phyloP scores from a whole-genome alignment of 1,140 invertebrate genomes.

The Mylabris phalerata region DNA sequence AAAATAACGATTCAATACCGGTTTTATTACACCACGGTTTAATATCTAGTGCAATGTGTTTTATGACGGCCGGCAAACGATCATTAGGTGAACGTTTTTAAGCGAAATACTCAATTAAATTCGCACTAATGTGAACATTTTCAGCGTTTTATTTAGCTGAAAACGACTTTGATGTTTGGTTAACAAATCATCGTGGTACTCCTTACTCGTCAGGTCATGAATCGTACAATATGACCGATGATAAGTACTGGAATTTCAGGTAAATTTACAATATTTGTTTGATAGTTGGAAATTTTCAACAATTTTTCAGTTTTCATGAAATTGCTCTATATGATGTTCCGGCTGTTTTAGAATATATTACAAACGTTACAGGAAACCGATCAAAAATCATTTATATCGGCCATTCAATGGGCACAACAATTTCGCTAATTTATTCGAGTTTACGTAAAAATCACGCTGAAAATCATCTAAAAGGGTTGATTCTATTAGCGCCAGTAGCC shows the following conservation, averaged over 20 bases:
- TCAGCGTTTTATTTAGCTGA: conserved; percentile 5
- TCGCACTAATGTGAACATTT: neutral
- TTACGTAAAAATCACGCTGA: conserved; percentile 16
- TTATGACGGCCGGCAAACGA: neutral
- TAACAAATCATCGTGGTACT: neutral
- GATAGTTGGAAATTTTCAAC: no score
- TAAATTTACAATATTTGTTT: no score
- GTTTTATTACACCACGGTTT: conserved; percentile 6
- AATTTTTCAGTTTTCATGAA: conserved; percentile 3
- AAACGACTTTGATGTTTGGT: conserved; percentile 5
- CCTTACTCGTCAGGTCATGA: neutral
- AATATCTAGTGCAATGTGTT: neutral
- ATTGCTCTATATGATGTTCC: conserved; percentile 3
- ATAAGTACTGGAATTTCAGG: conserved; percentile 1
- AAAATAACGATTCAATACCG: neutral
- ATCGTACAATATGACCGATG: neutral
- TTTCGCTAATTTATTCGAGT: conserved; percentile 2
- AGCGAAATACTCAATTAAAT: neutral
- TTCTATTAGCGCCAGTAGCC: conserved; percentile 65
- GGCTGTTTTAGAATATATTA: conserved; percentile 4
- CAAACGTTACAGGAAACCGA: neutral
- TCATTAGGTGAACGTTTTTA: conserved; percentile 1
- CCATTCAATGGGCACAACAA: conserved; percentile 7
- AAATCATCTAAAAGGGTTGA: conserved; percentile 44
- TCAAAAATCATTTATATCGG: conserved; percentile 4